Percentiles rank a stretch among this genome's conserved stretches.
phyloP scores from a whole-genome alignment of 1,140 invertebrate genomes.

The Drosophila hydei region DNA sequence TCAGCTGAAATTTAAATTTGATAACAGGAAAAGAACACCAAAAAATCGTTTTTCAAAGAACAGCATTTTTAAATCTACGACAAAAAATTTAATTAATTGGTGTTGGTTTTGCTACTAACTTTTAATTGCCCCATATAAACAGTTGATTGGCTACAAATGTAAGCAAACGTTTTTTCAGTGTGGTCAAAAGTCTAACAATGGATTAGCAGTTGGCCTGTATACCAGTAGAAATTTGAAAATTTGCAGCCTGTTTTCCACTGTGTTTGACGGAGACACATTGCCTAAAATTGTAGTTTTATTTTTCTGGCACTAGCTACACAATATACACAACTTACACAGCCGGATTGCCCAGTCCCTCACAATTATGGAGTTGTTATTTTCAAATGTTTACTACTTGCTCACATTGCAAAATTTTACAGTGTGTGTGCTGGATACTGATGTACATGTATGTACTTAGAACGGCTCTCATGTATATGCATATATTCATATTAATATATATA shows the following conservation, averaged over 20 bases:
- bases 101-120: no score
- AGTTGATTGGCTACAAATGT: no score
- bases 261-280: conserved; percentile 57
- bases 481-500: neutral
- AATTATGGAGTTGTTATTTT: conserved; percentile 41
- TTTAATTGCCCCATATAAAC: no score
- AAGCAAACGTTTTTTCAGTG: neutral
- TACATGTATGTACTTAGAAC: neutral
- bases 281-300: conserved; percentile 50
- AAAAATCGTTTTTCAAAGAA: no score
- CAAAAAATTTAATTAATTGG: no score
- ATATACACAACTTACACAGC: conserved; percentile 6
- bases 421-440: neutral
- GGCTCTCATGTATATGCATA: neutral
- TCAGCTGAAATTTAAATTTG: no score
- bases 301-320: conserved; percentile 1
- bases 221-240: conserved; percentile 17
- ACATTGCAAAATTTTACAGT: neutral
- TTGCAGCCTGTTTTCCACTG: conserved; percentile 54
- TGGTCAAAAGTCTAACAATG: conserved; percentile 18
- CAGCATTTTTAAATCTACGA: no score
- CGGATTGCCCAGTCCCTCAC: conserved; percentile 24
- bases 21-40: no score
- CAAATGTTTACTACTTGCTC: conserved; percentile 29
- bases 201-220: conserved; percentile 23